Base-by-base conservation (phyloP, 1,140 invertebrate genomes). In the Stegodyphus mimosarum region DNA sequence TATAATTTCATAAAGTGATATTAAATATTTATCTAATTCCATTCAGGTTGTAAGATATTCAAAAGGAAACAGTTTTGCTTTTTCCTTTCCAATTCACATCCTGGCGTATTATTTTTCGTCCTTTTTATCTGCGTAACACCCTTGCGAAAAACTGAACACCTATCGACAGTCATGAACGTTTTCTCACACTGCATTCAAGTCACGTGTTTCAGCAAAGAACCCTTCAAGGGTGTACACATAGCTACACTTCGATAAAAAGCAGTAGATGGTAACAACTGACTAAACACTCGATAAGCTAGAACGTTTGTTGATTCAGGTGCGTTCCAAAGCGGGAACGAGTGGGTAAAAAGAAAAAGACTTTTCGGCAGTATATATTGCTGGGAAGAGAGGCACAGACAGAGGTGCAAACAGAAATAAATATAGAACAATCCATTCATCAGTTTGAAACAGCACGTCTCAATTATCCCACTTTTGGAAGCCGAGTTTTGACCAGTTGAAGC, bases 291-390 rank as follows among this genome's bases (percentile, higher is more conserved):
- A 60, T 60, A 74, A 74, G 52, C 53, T 49, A 17, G 18, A 11
- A 49, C 13, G n/a, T 74, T 60, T 74, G 72, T 74, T 74, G 72
- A 74, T 74, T 74, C 72, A 74, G 72, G 72, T 74, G 72, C 53
- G 72, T 60, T 15, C 55, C 9, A 9, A 11, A 15, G 9, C 9
- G 9, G 55, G 55, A 60, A 15, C 9, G 55, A 60, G 15, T 60
- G 15, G 9, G 15, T 60, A 60, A 11, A 60, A 60, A 60, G 15
- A 60, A 60, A 60, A 60, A 15, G 52, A 15, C 18, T 74, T 33
- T 7, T 15, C 11, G 2, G 72, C 72, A 74, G 72, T 74, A 74
- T 74, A 74, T 60, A 74, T 74, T 74, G n/a, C 72, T 60, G 5
- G 5, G 5, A 15, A 60, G 55, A 60, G 52, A 74, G 72, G 72